Evolutionary conservation across 2,888 invertebrate species (phyloP).

Genomic region (Salpingus planirostris): DNA sequence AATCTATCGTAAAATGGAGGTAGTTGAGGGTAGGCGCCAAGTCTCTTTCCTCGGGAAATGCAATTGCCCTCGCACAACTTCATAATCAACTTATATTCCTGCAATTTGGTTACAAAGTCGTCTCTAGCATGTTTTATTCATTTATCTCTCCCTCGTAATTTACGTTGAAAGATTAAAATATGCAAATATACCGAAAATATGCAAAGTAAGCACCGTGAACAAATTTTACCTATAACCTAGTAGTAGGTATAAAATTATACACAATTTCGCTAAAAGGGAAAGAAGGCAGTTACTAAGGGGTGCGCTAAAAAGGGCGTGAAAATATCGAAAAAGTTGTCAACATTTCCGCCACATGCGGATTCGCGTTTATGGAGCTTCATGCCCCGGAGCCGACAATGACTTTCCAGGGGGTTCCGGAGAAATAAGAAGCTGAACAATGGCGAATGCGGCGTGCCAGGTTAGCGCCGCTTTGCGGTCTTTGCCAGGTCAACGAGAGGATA

Average conservation of each 20-base stretch:
- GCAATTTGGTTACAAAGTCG: slow-evolving; percentile 1
- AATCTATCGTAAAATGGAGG: too few species aligned
- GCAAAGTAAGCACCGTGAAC: slow-evolving; percentile 13
- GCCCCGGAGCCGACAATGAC: too few species aligned
- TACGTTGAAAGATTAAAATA: slow-evolving; percentile 13
- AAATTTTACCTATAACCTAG: too few species aligned
- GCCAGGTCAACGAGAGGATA: slow-evolving; percentile 13
- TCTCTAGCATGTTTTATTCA: slow-evolving; percentile 16
- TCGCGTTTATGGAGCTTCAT: slow-evolving; percentile 20
- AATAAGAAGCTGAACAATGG: slow-evolving; percentile 20
- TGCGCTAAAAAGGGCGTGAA: too few species aligned
- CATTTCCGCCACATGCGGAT: slow-evolving; percentile 12
- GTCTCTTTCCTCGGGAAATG: too few species aligned
- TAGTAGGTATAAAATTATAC: slow-evolving; percentile 8
- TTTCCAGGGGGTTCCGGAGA: too few species aligned
- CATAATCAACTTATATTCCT: too few species aligned
- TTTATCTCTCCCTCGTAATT: slow-evolving; percentile 11
- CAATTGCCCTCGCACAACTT: too few species aligned
- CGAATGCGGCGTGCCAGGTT: slow-evolving; percentile 14
- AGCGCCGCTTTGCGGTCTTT: slow-evolving; percentile 14
- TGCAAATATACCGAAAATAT: slow-evolving; percentile 18
- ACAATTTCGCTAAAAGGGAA: slow-evolving; percentile 7
- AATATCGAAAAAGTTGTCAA: slow-evolving; percentile 5
- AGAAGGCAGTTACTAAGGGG: slow-evolving; percentile 3
- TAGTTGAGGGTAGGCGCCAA: too few species aligned